Base-by-base conservation (phyloP, 1,140 invertebrate genomes). In the Choristoneura fumiferana region DNA sequence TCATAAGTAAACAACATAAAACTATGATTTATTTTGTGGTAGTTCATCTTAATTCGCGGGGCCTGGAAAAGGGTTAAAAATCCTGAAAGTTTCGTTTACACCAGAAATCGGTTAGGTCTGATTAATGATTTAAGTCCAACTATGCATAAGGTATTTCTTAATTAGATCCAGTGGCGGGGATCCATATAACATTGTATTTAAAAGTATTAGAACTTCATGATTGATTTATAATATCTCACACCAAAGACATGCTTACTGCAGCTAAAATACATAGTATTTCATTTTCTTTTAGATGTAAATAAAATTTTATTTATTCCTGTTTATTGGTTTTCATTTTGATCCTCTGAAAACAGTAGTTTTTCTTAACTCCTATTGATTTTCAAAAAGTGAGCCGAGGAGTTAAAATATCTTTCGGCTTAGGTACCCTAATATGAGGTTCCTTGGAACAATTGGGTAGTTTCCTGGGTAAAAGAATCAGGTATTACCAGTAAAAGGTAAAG, bases 301-400 rank as follows among this genome's bases (percentile, higher is more conserved):
- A 49, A 49, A 49, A n/a, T 49, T 49, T 29, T 49, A 49, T 49
- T 49, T 49, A 49, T 49, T 49, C 43, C 43, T 49, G 43, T 49
- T 3, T 29, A 5, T 1, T 29, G 18, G 18, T 29, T 49, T 49
- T 49, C 1, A 22, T 12, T 49, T 22, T 37, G 8, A 34, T 9
- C 33, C 4, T 34, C n/a, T n/a, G n/a, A n/a, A n/a, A n/a, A n/a
- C n/a, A n/a, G n/a, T n/a, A n/a, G n/a, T n/a, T n/a, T n/a, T n/a
- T n/a, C n/a, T n/a, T n/a, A n/a, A n/a, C n/a, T n/a, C n/a, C n/a
- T n/a, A n/a, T n/a, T n/a, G n/a, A n/a, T n/a, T n/a, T n/a, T n/a
- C n/a, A n/a, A n/a, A n/a, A n/a, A n/a, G n/a, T n/a, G n/a, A n/a
- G n/a, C n/a, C n/a, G n/a, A n/a, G n/a, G n/a, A n/a, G n/a, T n/a